Evolutionary conservation across 2,113 vertebrate genomes (phyloP).

Genomic region (Indri indri): DNA sequence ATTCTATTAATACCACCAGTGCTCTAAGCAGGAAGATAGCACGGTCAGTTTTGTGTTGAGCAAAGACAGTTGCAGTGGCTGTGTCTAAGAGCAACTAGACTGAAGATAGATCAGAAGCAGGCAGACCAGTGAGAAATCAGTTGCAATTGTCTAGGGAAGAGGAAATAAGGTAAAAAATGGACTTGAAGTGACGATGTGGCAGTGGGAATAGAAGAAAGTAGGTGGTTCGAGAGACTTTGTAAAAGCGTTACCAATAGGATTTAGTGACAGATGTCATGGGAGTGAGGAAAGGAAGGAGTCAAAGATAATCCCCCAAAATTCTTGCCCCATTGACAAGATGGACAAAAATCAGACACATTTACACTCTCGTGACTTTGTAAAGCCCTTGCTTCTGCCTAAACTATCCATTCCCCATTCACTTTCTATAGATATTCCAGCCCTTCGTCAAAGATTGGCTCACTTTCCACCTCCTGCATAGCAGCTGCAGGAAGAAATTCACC

Average conservation of each 20-base stretch:
- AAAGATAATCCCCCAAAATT: not conserved
- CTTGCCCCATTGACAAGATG: not conserved
- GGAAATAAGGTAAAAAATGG: not conserved
- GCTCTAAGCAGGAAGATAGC: not conserved
- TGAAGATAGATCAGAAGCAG: not conserved
- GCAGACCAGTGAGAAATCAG: not conserved
- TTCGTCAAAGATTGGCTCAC: not conserved
- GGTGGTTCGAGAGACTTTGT: not conserved
- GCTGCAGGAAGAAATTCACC: not conserved
- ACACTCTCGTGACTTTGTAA: not conserved
- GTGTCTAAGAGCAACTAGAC: not conserved
- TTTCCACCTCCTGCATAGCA: not conserved
- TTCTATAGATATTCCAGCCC: not conserved
- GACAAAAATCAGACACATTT: not conserved
- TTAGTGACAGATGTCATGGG: not conserved
- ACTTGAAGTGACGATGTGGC: not conserved
- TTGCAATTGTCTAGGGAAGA: not conserved
- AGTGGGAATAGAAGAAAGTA: not conserved
- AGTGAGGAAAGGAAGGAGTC: not conserved
- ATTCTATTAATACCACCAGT: not conserved
- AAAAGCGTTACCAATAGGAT: not conserved
- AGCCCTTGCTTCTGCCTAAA: not conserved
- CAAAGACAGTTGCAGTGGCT: not conserved
- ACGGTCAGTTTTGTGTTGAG: not conserved
- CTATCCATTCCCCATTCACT: not conserved